A percentile compares a stretch with the other conserved stretches of the same genome.
phyloP scores from a whole-genome alignment of 2,797 vertebrate genomes.

The Semotilus atromaculatus region DNA sequence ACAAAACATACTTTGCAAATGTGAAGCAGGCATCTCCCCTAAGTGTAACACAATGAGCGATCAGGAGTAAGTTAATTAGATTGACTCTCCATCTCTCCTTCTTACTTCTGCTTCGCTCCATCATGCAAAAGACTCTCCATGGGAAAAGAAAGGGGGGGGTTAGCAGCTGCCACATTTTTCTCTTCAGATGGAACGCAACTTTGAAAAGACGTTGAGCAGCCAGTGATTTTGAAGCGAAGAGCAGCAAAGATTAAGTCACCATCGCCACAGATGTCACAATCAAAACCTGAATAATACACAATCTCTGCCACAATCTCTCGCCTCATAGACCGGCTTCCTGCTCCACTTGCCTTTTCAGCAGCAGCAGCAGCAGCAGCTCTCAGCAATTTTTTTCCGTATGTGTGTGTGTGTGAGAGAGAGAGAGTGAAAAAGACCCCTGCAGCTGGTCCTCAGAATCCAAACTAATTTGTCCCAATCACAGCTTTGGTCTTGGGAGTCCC shows the following conservation, averaged over 20 bases:
- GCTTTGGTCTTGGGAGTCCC: constrained; percentile 67
- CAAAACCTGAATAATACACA: constrained; percentile 76
- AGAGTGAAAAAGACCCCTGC: constrained; percentile 63
- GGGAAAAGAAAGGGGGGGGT: constrained; percentile 68
- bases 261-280: constrained; percentile 79
- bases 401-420: neutral
- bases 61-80: constrained; percentile 49
- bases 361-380: constrained; percentile 20
- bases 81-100: constrained; percentile 47
- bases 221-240: constrained; percentile 70
- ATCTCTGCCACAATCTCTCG: constrained; percentile 68
- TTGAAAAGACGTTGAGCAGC: constrained; percentile 75
- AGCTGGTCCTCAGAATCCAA: constrained; percentile 70
- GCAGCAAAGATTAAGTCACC: constrained; percentile 53
- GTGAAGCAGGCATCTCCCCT: constrained; percentile 29
- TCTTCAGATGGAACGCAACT: constrained; percentile 74
- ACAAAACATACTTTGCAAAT: constrained; percentile 7
- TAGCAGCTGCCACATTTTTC: constrained; percentile 75
- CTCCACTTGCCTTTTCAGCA: constrained; percentile 46
- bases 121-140: constrained; percentile 59
- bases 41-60: constrained; percentile 43
- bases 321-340: constrained; percentile 56
- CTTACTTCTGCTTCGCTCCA: constrained; percentile 44
- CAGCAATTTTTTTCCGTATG: constrained; percentile 41
- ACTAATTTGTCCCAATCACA: constrained; percentile 76